Base-by-base conservation (phyloP, 2,888 invertebrate genomes). In the Gasteruption jaculator region DNA sequence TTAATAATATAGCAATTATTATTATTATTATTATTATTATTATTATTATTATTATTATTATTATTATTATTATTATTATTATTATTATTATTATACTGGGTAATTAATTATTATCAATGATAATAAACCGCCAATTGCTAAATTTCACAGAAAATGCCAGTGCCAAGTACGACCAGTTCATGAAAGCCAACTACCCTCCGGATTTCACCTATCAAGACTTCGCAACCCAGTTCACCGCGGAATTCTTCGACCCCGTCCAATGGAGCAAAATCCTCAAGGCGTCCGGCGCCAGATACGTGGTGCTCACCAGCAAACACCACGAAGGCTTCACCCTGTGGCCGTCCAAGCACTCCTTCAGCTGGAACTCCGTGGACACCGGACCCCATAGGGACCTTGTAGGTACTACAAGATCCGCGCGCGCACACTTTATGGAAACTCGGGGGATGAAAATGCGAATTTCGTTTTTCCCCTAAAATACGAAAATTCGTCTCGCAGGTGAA, bases 191-290 rank as follows among this genome's bases (percentile, higher is more conserved):
- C 61, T 95, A 89, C 68, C 83, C 82, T 39, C 90, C 91, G 3
- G 79, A 77, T 35, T 93, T 91, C 60, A 83, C 86, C 0, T 97
- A 97, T 71, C 91, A 91, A 61, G 91, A 95, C 43, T 95, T 96
- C 73, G 95, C 85, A 0, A 78, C 78, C 14, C 81, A 87, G 61
- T 95, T 96, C 58, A 91, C 83, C 1, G 90, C 92, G 0, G 91
- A 93, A 68, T 86, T 94, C 60, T 96, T 86, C 61, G 79, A 94
- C 65, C 82, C 95, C 0, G 73, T 78, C 0, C 74, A 83, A 56
- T 96, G 95, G 92, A 90, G 89, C 1, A 73, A 84, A 38, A 73
- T 95, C 8, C 89, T 96, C 58, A 68, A 78, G 34, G 80, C 82
- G 45, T 82, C 95, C 27, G 95, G 95, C 33, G 96, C 94, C 31